phyloP scores from a whole-genome alignment of 2,797 vertebrate genomes.

The Ctenosaura bakeri region DNA sequence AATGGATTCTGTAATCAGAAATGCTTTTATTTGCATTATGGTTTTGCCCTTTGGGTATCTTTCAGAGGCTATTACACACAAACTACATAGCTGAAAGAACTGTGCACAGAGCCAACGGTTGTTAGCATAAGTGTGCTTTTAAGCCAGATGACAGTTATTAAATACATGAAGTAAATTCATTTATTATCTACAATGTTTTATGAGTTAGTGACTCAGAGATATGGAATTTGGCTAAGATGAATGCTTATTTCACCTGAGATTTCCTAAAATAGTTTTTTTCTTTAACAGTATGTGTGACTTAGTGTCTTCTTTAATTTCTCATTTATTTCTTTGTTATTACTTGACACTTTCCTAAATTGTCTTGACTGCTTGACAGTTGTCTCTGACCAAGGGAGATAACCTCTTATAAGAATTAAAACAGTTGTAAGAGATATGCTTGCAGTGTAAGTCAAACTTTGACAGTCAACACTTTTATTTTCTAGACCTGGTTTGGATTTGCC shows the following conservation, averaged over 20 bases:
- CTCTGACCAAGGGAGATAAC: conserved; percentile 18
- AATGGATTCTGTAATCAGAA: conserved; percentile 74
- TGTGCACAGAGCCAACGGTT: conserved; percentile 55
- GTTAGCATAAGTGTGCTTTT: conserved; percentile 54
- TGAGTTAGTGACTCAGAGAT: conserved; percentile 51
- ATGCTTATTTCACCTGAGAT: conserved; percentile 49
- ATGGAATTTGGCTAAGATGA: conserved; percentile 36
- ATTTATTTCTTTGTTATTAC: conserved; percentile 50
- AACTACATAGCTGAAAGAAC: conserved; percentile 53
- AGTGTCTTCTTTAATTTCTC: conserved; percentile 57
- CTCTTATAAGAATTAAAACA: conserved; percentile 34
- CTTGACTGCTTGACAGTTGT: conserved; percentile 8
- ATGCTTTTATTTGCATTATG: conserved; percentile 75
- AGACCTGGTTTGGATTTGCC: neutral
- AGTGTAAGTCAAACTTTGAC: conserved; percentile 11
- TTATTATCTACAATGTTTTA: conserved; percentile 51
- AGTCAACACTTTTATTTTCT: conserved; percentile 5
- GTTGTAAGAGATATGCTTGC: neutral
- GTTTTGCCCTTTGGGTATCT: conserved; percentile 74
- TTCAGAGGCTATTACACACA: conserved; percentile 46
- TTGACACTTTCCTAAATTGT: conserved; percentile 43
- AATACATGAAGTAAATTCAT: conserved; percentile 55
- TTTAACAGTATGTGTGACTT: conserved; percentile 33
- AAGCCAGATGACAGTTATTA: conserved; percentile 54
- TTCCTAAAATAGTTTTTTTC: conserved; percentile 26